These are phyloP conservation scores for Eremophila alpestris DNA, from an alignment of 2,797 vertebrate genomes.

Conservation along the genomic window DNA sequence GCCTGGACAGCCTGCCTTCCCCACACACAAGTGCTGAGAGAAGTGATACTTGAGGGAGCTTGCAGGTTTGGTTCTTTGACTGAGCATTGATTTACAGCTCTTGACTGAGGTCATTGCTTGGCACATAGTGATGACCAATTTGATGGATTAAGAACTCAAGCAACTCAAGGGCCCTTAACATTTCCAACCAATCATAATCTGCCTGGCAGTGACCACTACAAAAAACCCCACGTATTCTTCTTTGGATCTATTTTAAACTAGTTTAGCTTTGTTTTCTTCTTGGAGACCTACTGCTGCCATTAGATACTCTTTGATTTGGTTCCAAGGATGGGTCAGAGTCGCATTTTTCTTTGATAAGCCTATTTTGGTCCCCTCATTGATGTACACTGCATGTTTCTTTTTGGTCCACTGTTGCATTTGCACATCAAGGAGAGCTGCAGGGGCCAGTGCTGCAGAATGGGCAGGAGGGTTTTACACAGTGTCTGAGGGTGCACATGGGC, in stretches of 20 bases:
- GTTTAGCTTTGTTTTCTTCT: constrained; percentile 45
- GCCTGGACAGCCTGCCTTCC: not conserved
- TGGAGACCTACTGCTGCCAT: constrained; percentile 8
- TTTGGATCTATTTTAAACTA: constrained; percentile 43
- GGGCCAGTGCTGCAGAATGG: not conserved
- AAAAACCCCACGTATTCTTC: not conserved
- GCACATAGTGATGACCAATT: constrained; percentile 6
- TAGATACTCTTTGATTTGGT: constrained; percentile 39
- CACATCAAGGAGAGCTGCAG: constrained; percentile 3
- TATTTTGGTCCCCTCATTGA: constrained; percentile 1
- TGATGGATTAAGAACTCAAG: constrained; percentile 42
- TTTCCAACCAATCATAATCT: constrained; percentile 54
- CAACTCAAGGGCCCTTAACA: constrained; percentile 35
- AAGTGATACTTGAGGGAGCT: not conserved
- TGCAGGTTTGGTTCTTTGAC: not conserved
- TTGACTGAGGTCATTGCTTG: constrained; percentile 57
- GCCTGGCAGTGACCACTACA: constrained; percentile 28
- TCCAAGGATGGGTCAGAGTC: constrained; percentile 52
- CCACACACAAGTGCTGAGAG: not conserved
- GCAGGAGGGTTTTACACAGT: not conserved
- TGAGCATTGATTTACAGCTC: constrained; percentile 46
- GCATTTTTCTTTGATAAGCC: constrained; percentile 42
- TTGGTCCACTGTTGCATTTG: not conserved
- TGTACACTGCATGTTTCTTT: not conserved
- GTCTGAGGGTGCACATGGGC: not conserved